Evolutionary conservation across 2,797 vertebrate species (phyloP).

Genomic region (Phoxinus dragarum): DNA sequence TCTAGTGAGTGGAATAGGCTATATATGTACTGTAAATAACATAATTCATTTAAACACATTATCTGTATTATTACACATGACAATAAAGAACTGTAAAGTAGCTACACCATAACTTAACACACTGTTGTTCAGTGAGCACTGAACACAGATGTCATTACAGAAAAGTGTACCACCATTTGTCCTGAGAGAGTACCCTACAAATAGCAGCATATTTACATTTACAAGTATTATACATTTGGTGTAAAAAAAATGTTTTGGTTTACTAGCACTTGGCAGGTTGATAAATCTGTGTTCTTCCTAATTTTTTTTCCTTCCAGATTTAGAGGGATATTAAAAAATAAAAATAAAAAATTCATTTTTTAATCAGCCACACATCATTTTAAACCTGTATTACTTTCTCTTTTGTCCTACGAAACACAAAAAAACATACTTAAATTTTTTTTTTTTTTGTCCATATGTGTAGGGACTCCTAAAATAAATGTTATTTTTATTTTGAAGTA

Average conservation of each 20-base stretch:
- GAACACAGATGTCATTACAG: not conserved
- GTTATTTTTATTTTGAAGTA: no score
- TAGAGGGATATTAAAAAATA: no score
- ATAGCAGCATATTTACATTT: slow-evolving; percentile 11
- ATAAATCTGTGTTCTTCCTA: not conserved
- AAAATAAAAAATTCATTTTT: not conserved
- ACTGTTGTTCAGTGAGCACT: not conserved
- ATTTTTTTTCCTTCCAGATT: no score
- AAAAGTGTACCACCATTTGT: not conserved
- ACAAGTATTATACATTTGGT: not conserved
- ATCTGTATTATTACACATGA: not conserved
- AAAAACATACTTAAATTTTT: not conserved
- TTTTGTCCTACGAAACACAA: not conserved
- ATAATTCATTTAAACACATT: not conserved
- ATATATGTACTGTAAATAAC: not conserved
- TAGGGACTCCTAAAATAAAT: no score
- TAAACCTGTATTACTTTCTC: not conserved
- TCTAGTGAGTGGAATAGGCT: not conserved
- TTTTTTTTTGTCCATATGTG: no score
- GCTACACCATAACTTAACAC: not conserved
- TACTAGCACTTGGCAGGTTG: not conserved
- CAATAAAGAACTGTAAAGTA: not conserved
- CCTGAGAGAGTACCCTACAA: slow-evolving; percentile 8
- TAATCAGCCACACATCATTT: not conserved
- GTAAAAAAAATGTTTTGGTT: not conserved